Percentiles rank a stretch among this genome's conserved stretches.
Evolutionary conservation across 2,888 invertebrate species (phyloP).

Genomic region (Pelosia muscerda): DNA sequence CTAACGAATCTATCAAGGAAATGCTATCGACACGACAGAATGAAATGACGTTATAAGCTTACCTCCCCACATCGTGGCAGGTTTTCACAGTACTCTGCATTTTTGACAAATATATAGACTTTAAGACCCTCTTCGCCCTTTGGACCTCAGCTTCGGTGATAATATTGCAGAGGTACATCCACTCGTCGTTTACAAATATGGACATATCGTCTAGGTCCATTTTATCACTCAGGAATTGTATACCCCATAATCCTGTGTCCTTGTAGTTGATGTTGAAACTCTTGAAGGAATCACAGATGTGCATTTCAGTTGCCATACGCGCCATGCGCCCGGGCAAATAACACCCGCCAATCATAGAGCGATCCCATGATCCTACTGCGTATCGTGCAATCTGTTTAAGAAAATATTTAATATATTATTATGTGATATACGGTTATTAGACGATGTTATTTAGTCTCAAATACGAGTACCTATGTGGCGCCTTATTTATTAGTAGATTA

Average conservation of each 20-base stretch:
- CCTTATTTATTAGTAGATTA: no score
- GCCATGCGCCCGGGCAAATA: conserved; percentile 94
- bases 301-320: conserved; percentile 88
- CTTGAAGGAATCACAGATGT: conserved; percentile 95
- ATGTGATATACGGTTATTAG: no score
- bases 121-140: conserved; percentile 95
- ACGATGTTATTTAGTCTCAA: no score
- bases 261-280: conserved; percentile 98
- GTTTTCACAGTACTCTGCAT: conserved; percentile 95
- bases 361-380: conserved; percentile 95
- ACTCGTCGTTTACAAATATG: conserved; percentile 90
- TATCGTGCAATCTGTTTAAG: conserved; percentile 89
- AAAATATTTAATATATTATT: neutral
- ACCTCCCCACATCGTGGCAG: conserved; percentile 98
- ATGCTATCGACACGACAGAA: no score
- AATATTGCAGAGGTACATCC: conserved; percentile 94
- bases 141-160: conserved; percentile 95
- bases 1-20: no score
- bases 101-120: conserved; percentile 95
- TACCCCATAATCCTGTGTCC: conserved; percentile 98
- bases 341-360: conserved; percentile 94
- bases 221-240: conserved; percentile 92
- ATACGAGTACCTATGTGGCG: no score
- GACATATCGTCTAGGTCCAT: conserved; percentile 90
- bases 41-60: neutral